Evolutionary conservation across 2,113 vertebrate genomes (phyloP).

Genomic region (Pedionomus torquatus): DNA sequence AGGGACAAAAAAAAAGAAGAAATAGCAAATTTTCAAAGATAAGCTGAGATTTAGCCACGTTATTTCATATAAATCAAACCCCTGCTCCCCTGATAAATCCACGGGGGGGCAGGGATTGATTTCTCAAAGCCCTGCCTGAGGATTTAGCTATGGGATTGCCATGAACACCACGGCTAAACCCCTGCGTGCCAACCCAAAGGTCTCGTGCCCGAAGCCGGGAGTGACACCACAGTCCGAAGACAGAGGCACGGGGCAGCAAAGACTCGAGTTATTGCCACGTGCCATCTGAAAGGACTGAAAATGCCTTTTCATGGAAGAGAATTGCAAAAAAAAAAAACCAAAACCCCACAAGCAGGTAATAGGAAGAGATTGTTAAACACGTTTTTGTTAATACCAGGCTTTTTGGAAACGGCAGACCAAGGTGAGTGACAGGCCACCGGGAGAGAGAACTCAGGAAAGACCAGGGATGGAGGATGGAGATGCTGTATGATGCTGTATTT

Average conservation of each 20-base stretch:
- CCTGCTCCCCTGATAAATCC: neutral
- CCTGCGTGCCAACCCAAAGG: neutral
- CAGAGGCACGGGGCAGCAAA: neutral
- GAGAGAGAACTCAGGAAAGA: neutral
- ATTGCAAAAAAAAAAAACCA: neutral
- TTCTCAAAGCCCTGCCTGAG: neutral
- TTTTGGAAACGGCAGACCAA: neutral
- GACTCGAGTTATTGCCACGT: accelerated
- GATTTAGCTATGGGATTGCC: neutral
- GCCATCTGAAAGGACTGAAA: neutral
- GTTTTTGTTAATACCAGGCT: no score
- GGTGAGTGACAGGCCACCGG: neutral
- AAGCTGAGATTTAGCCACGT: neutral
- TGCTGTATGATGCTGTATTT: no score
- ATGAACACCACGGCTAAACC: neutral
- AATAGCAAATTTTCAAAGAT: neutral
- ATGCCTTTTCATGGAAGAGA: neutral
- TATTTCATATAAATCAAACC: neutral
- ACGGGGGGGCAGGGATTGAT: neutral
- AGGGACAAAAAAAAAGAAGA: neutral
- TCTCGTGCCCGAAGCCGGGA: neutral
- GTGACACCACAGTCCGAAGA: neutral
- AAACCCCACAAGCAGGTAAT: neutral
- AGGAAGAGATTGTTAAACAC: neutral
- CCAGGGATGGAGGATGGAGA: no score